Evolutionary conservation across 2,113 vertebrate species (phyloP), one percentile per base, ranked within the genome.

Genomic region (Anoura caudifer): DNA sequence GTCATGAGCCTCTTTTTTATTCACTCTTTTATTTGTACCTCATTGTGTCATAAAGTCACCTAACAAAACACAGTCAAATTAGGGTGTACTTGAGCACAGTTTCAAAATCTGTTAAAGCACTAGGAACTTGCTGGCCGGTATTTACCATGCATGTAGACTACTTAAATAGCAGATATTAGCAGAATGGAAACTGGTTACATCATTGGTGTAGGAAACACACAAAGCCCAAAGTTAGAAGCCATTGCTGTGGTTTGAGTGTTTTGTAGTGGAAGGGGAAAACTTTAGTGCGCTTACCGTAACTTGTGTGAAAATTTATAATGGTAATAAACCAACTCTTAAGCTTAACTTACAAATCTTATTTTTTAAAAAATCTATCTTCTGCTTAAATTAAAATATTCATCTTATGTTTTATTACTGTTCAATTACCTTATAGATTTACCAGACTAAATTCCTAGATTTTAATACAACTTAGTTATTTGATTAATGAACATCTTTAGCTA

Each of bases 31-130:
- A 59, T 24, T 70, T 81, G 33, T 70, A 72, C 13, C 33, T 92
- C 43, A 75, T 90, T 24, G 4, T 70, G 3, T 56, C 69, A 81
- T 26, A 7, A 79, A 87, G 3, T 87, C 31, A 41, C 3, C 19
- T 85, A 93, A 81, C n/a, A 91, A 91, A 84, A 93, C n/a, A 91
- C 6, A 33, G 17, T 70, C 85, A 80, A 96, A 76, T 43, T 80
- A 84, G n/a, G 54, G 10, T 73, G 13, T 36, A 38, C 41, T 72
- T 92, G 45, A 70, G 33, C n/a, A 81, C 13, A 85, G 36, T 84
- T 87, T 75, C n/a, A 91, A 94, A 90, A 77, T 89, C 12, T 56
- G 16, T 47, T 70, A 72, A 56, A 84, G 24, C 28, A 76, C 59
- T 56, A 88, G 33, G 10, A 79, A 84, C 47, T 75, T 96, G 5